These are phyloP conservation scores for Drosophila cognata DNA, from an alignment of 2,888 invertebrate species.

Conservation along the genomic window DNA sequence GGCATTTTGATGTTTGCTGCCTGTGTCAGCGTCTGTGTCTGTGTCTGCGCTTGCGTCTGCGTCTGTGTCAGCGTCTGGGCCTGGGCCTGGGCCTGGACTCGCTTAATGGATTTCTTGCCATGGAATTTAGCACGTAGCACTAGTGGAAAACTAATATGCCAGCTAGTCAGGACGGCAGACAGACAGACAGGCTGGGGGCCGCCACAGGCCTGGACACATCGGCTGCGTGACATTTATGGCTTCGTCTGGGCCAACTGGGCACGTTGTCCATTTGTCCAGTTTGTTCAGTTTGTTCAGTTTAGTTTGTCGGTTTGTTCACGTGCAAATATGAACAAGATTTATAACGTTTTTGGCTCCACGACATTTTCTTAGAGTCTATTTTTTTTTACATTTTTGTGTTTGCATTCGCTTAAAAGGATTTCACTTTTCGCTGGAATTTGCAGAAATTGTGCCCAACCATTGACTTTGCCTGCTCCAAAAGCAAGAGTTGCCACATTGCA, in stretches of 20 bases:
- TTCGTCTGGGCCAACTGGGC: slow-evolving; percentile 51
- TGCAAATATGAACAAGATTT: slow-evolving; percentile 78
- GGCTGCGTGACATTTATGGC: slow-evolving; percentile 74
- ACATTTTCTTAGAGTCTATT: slow-evolving; percentile 66
- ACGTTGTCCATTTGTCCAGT: slow-evolving; percentile 26
- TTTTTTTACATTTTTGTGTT: slow-evolving; percentile 36
- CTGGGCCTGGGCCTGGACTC: slow-evolving; percentile 19
- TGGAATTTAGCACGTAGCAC: slow-evolving; percentile 75
- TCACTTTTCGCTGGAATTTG: slow-evolving; percentile 72
- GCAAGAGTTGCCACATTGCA: slow-evolving; percentile 34
- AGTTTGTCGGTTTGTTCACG: slow-evolving; percentile 53
- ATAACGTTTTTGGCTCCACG: slow-evolving; percentile 62
- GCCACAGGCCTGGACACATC: slow-evolving; percentile 24
- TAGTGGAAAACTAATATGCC: slow-evolving; percentile 74
- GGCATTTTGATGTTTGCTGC: slow-evolving; percentile 43
- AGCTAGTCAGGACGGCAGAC: slow-evolving; percentile 7
- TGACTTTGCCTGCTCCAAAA: slow-evolving; percentile 41
- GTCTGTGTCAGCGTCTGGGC: background rate
- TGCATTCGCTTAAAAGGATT: slow-evolving; percentile 73
- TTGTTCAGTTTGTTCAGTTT: slow-evolving; percentile 20
- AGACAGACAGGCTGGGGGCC: background rate
- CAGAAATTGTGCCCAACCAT: slow-evolving; percentile 43
- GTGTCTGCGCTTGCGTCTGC: slow-evolving; percentile 4
- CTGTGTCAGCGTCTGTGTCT: slow-evolving; percentile 14
- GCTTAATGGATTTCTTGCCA: slow-evolving; percentile 74